Evolutionary conservation across 2,113 vertebrate species (phyloP).

Genomic region (Sinocyclocheilus anophthalmus): DNA sequence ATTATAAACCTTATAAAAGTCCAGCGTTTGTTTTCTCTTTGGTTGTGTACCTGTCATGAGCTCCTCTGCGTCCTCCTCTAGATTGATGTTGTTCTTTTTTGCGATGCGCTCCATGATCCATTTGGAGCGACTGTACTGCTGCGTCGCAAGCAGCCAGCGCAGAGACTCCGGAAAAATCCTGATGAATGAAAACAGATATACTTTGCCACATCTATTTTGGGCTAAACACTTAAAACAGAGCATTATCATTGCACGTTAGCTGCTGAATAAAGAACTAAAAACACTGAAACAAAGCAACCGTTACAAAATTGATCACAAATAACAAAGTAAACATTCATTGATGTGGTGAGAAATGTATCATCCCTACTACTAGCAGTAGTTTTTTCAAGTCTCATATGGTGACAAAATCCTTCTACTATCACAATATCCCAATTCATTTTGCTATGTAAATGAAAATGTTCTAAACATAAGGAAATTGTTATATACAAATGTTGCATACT

Average conservation of each 20-base stretch:
- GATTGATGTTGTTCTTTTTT: constrained; percentile 81
- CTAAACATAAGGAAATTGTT: too few species aligned
- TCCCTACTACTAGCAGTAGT: too few species aligned
- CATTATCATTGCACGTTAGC: neutral
- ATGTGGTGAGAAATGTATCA: too few species aligned
- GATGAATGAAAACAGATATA: constrained; percentile 36
- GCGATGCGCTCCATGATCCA: constrained; percentile 86
- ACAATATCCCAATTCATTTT: too few species aligned
- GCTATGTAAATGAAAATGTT: too few species aligned
- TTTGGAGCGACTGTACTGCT: constrained; percentile 88
- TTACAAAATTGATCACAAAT: neutral
- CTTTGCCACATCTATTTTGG: neutral
- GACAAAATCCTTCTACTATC: too few species aligned
- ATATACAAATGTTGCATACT: too few species aligned
- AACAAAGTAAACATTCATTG: neutral
- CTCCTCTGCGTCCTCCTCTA: constrained; percentile 81
- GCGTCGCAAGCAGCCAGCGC: constrained; percentile 93
- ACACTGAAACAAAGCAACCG: neutral
- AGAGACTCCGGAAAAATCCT: constrained; percentile 97
- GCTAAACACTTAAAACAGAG: neutral
- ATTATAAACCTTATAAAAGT: neutral
- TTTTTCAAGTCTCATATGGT: too few species aligned
- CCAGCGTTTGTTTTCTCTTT: neutral
- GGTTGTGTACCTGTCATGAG: constrained; percentile 80
- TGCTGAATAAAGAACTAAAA: neutral